Evolutionary conservation across 2,113 vertebrate species (phyloP), one percentile per base, ranked within the genome.

Genomic region (Noturus placidus): DNA sequence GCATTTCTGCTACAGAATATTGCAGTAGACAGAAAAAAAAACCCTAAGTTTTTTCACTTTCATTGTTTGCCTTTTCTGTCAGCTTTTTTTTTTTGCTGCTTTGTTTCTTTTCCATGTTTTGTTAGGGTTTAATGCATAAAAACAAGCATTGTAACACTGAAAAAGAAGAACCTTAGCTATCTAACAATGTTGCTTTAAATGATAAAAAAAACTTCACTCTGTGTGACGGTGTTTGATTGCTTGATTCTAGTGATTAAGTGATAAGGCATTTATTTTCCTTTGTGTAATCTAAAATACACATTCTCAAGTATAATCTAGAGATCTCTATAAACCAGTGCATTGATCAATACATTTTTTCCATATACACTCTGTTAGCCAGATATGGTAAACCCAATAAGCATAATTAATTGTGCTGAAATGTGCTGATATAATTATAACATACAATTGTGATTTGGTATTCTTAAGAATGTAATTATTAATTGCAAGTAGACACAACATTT

Each of bases 401-500:
- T 56, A 54, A 78, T 56, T 56, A 80, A 80, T 20, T 54, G n/a
- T 79, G 15, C 54, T 33, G 78, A 57, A 57, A 56, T 56, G n/a
- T 14, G 33, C 77, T 33, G 17, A 79, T 56, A 56, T 30, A 77
- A 50, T 27, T 5, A 27, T n/a, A 79, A 33, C 77, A 33, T 57
- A 6, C 17, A 33, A 20, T 33, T 56, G 10, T 56, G 11, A 56
- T 80, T 33, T 54, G 17, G 17, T 56, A 27, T 17, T 30, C 8
- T 56, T 20, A 42, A 33, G 56, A 50, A n/a, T 13, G 22, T 46
- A 22, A 25, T 65, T 83, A 50, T 83, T 78, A 65, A 78, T 52
- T 78, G 56, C 35, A 78, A 33, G 59, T 46, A 79, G 59, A 86
- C 74, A 65, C 27, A 78, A 79, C 72, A 63, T 77, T 30, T 46